Conservation (phyloP, 1,140 invertebrate species). For the Myzus persicae region DNA sequence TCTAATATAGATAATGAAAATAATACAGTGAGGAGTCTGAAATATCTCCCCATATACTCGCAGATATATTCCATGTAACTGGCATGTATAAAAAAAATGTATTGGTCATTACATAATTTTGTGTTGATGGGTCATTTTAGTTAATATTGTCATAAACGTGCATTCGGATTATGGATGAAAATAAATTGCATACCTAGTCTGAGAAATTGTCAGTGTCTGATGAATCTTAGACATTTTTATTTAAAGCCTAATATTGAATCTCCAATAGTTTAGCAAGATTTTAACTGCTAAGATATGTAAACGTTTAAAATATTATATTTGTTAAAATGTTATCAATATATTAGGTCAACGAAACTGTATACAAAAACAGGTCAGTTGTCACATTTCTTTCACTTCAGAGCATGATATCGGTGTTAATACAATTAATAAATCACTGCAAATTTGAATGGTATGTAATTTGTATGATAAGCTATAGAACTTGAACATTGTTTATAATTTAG, state of each 20-base stretch:
- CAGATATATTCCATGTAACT: background rate
- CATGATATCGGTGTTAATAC: background rate
- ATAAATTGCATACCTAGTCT: background rate
- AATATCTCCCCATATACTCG: too few relatives aligned
- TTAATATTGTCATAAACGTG: background rate
- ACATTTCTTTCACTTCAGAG: too few relatives aligned
- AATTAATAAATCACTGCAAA: background rate
- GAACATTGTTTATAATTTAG: background rate
- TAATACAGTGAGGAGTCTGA: background rate
- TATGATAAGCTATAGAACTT: background rate
- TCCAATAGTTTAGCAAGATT: background rate
- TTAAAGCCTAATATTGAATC: background rate
- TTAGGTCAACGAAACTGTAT: background rate
- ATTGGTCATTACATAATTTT: background rate
- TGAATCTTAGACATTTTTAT: background rate
- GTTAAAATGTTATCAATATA: background rate
- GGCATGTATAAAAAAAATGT: background rate
- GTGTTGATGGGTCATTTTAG: background rate
- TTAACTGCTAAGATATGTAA: background rate
- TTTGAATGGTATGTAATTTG: too few relatives aligned
- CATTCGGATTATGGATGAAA: background rate
- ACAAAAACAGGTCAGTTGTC: background rate
- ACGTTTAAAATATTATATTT: background rate
- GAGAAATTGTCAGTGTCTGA: background rate
- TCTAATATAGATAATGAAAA: background rate